Evolutionary conservation across 2,113 vertebrate species (phyloP), one percentile per base, ranked within the genome.

Genomic region (Ictidomys tridecemlineatus): DNA sequence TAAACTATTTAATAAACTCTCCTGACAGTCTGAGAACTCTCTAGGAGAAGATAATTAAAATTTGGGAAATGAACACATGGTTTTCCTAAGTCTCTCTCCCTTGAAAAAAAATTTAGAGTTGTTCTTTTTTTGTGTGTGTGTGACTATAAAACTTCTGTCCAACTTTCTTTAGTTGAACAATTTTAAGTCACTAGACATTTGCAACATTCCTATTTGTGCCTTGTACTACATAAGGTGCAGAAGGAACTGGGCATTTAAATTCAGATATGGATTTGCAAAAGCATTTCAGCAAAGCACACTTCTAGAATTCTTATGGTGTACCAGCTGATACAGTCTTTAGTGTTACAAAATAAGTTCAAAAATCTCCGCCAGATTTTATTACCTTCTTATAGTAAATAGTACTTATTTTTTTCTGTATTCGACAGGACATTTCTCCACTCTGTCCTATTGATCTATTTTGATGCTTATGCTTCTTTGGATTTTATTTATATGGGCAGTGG

Each of bases 41-140:
- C 30, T 93, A 58, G 69, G 13, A 83, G 65, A 87, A 63, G 65
- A 63, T 61, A 58, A 2, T 42, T 93, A 85, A 12, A 65, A 45
- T 86, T 73, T 76, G 42, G 70, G 67, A 94, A 93, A 82, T 12
- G 5, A 88, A 78, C 1, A 14, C 0, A 7, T 8, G 11, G 34
- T 97, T 87, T 93, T 95, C 84, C 45, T 69, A 91, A 84, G 37
- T 86, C 34, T 91, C 22, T 79, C 26, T 73, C 42, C 32, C 14
- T 69, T 92, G 32, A n/a, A 37, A 83, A 11, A 91, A 94, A 70
- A 70, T 45, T 30, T 65, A 73, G 18, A 91, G 53, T 24, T 94
- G 30, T 72, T 85, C 24, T 85, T 9, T 76, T 85, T 8, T 72
- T 76, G 3, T 39, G 3, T 53, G 3, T 53, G 51, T 93, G 42